Evolutionary conservation across 2,888 invertebrate genomes (phyloP).

Genomic region (Plagodis dolabraria): DNA sequence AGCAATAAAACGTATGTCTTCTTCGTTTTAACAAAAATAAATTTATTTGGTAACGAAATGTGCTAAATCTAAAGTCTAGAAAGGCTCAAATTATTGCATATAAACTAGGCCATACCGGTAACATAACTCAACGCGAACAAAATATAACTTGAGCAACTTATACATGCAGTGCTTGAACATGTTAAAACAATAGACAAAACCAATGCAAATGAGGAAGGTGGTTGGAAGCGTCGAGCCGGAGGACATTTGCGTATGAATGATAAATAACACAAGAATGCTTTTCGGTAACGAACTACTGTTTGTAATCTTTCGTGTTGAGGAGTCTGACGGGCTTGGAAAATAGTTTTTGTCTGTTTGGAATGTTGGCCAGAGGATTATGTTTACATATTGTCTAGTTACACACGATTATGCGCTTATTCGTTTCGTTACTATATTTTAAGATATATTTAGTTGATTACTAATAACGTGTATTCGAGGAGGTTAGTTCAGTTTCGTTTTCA

Average conservation of each 20-base stretch:
- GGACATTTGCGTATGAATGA: constrained; percentile 38
- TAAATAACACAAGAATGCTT: constrained; percentile 13
- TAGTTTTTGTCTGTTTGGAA: constrained; percentile 4
- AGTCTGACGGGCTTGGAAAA: constrained; percentile 7
- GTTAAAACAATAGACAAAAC: constrained; percentile 34
- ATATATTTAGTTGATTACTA: no score
- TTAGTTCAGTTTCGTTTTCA: no score
- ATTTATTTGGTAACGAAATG: no score
- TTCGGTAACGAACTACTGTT: constrained; percentile 24
- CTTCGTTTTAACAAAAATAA: no score
- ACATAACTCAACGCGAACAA: constrained; percentile 1
- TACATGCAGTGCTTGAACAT: constrained; percentile 25
- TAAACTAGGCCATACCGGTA: neutral
- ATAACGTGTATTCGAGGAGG: no score
- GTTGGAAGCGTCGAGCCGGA: constrained; percentile 13
- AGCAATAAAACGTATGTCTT: no score
- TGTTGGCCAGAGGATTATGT: neutral
- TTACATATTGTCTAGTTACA: neutral
- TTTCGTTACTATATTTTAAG: neutral
- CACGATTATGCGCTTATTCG: neutral
- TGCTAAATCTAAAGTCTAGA: no score
- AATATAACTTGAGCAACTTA: constrained; percentile 11
- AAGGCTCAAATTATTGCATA: neutral
- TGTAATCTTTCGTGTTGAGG: constrained; percentile 6
- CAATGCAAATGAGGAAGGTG: constrained; percentile 31